phyloP scores from a whole-genome alignment of 2,888 invertebrate genomes.

The Sinhomidia bicolor region DNA sequence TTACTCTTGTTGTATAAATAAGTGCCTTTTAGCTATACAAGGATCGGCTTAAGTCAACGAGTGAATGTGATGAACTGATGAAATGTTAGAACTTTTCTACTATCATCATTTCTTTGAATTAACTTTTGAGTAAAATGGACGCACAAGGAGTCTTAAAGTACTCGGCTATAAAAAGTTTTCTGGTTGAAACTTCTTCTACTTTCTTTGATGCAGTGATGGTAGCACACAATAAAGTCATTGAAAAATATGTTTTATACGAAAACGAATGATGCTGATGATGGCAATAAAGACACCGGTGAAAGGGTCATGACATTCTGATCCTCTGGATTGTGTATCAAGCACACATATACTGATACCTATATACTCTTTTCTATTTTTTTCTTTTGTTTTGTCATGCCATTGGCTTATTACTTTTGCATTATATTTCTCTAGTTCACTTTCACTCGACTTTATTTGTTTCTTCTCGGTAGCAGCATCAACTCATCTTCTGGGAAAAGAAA shows the following conservation, averaged over 20 bases:
- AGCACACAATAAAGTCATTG: neutral
- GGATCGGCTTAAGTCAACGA: neutral
- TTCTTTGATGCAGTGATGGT: neutral
- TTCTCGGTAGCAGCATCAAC: neutral
- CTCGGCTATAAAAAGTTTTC: neutral
- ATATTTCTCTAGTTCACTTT: neutral
- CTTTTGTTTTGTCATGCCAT: neutral
- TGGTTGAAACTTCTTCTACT: neutral
- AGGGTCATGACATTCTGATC: slow-evolving; percentile 27
- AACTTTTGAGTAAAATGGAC: neutral
- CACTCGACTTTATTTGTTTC: neutral
- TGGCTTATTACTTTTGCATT: neutral
- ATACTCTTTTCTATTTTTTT: neutral
- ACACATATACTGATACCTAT: neutral
- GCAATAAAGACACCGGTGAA: neutral
- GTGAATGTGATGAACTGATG: neutral
- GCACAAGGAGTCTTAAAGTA: neutral
- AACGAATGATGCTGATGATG: neutral
- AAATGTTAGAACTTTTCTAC: slow-evolving; percentile 15
- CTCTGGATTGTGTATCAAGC: neutral
- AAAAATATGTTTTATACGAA: neutral
- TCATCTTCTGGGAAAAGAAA: neutral
- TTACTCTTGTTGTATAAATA: neutral
- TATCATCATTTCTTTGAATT: neutral
- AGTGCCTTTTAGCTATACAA: too few species aligned